Evolutionary conservation across 2,888 invertebrate genomes (phyloP).

Genomic region (Tromatobia lineatoria): DNA sequence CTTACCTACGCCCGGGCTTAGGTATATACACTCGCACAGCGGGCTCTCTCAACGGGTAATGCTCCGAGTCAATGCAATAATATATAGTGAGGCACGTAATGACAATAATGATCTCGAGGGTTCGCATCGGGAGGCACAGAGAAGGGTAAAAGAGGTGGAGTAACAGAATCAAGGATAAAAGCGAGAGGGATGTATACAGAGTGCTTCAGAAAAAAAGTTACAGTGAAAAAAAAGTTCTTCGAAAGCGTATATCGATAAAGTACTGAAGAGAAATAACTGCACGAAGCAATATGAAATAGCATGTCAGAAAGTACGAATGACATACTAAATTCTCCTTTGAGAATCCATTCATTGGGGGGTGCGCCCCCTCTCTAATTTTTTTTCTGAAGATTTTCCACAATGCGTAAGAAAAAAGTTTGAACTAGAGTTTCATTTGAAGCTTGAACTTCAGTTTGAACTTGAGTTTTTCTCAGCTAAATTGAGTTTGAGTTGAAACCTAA

Average conservation of each 20-base stretch:
- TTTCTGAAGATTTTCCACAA: too few relatives aligned
- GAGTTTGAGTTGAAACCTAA: too few relatives aligned
- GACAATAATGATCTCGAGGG: slow-evolving; percentile 71
- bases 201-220: slow-evolving; percentile 16
- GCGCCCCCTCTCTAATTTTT: too few relatives aligned
- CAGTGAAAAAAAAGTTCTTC: background rate
- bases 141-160: slow-evolving; percentile 20
- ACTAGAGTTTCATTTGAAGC: too few relatives aligned
- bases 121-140: slow-evolving; percentile 53
- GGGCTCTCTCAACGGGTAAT: slow-evolving; percentile 65
- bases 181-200: slow-evolving; percentile 29
- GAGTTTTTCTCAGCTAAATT: too few relatives aligned
- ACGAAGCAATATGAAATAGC: too few relatives aligned
- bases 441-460: too few relatives aligned
- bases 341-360: too few relatives aligned
- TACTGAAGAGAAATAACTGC: too few relatives aligned
- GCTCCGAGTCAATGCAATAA: slow-evolving; percentile 68
- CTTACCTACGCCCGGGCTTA: slow-evolving; percentile 30
- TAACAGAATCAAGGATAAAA: slow-evolving; percentile 40
- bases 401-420: too few relatives aligned
- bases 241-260: background rate
- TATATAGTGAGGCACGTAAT: slow-evolving; percentile 71
- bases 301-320: too few relatives aligned
- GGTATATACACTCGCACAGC: slow-evolving; percentile 8
- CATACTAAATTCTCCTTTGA: too few relatives aligned